Evolutionary conservation across 2,797 vertebrate species (phyloP), one percentile per base, ranked within the genome.

Genomic region (Ataeniobius toweri): DNA sequence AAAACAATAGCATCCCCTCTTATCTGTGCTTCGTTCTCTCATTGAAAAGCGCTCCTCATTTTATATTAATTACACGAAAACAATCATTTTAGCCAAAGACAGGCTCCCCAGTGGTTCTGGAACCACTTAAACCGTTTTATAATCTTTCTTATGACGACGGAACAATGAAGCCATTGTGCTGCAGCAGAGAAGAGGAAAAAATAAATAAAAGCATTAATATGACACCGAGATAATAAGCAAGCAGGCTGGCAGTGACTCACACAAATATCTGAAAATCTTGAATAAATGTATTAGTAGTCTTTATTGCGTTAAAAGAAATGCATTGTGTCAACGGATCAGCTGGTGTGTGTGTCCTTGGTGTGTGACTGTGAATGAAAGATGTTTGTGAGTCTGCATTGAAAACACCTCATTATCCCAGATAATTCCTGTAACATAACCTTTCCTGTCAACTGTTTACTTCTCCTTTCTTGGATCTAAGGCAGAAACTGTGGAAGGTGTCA

Each of bases 31-130:
- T 86, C 72, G 63, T 84, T 85, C 46, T 73, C 83, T 87, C 89
- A 89, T 91, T 92, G 82, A 85, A 89, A 85, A 74, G 77, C 83
- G 84, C 61, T 39, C 71, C 81, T 90, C 84, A 87, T 90, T 92
- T 89, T 89, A 83, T 80, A 91, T 89, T 94, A 92, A 92, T 92
- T 90, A 92, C 86, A 93, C 6, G 5, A 89, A 92, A 94, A 92
- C 88, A 85, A 86, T 91, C 82, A 91, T 93, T 93, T 89, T 56
- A 61, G 74, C 86, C 73, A 36, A 55, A 83, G 85, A 90, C 77
- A 79, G 84, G 84, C 76, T 87, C 85, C 78, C 73, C 31, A 8
- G 83, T 65, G 8, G 78, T 78, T 80, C 59, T 56, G 67, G 44
- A 86, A 67, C 80, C 89, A 87, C 84, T 91, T 90, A 88, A 89